Evolutionary conservation across 2,113 vertebrate species (phyloP), one percentile per base, ranked within the genome.

Genomic region (Rynchops niger): DNA sequence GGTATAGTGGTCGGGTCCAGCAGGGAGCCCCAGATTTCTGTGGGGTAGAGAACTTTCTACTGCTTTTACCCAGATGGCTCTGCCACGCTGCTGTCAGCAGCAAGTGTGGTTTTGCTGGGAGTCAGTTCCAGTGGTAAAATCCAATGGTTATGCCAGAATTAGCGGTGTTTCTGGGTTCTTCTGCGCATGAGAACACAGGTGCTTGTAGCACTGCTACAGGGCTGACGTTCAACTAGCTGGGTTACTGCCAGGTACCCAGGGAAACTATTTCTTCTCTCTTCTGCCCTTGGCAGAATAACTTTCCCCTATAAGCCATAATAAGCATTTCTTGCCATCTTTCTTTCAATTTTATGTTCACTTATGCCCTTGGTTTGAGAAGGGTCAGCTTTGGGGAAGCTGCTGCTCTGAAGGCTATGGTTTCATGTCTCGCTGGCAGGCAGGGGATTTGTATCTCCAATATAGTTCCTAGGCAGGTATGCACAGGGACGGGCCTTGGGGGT

Each of bases 401-500:
- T 93, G 38, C 59, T 87, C 83, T 74, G 42, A 59, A 65, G 40
- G 6, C 40, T 69, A 2, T 61, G 71, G 47, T 32, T 91, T 81
- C 55, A 16, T 21, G 22, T 20, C 42, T 79, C 52, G 12, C 1
- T 30, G 69, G 23, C 61, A 63, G 42, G 32, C 50, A 91, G 50
- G 45, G 58, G 14, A 36, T 81, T 84, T 93, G 21, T 59, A 45
- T 43, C 16, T 43, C 38, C 52, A 38, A 0, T 11, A 8, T 32
- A 50, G 19, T 29, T 74, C 47, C 47, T 40, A 40, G 58, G 49
- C 72, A 86, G 53, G 11, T 56, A n/a, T 86, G 42, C 74, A 27
- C 27, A 49, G 20, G 49, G 55, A 52, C 13, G 29, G 10, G 38
- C 30, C 18, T 50, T 0, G 0, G 23, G 26, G 15, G 2, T 19